These are phyloP conservation scores for Pristionchus exspectatus DNA, from an alignment of 2,888 invertebrate species.

Conservation along the genomic window DNA sequence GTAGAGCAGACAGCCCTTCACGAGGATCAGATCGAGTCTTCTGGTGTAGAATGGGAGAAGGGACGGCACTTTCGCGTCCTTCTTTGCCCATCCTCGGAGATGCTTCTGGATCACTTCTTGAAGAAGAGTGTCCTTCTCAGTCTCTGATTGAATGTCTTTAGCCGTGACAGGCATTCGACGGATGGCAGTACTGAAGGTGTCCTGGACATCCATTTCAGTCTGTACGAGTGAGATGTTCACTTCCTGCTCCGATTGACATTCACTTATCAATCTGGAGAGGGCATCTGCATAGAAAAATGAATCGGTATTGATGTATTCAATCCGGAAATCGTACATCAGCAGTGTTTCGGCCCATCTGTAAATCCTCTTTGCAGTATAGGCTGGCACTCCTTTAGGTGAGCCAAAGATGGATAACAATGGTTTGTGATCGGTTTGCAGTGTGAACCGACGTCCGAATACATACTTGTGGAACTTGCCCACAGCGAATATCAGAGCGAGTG, in stretches of 20 bases:
- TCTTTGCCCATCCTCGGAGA: neutral
- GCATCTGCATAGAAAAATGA: constrained; percentile 48
- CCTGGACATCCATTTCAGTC: neutral
- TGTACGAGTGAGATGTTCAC: constrained; percentile 30
- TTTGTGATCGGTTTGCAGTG: constrained; percentile 58
- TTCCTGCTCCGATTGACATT: constrained; percentile 44
- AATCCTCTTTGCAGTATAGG: constrained; percentile 39
- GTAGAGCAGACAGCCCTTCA: no score
- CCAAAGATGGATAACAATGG: constrained; percentile 60
- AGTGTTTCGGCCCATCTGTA: constrained; percentile 56
- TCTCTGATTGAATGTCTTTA: constrained; percentile 5
- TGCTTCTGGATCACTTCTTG: constrained; percentile 7
- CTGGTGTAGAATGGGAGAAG: no score
- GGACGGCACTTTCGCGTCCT: neutral
- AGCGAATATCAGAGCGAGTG: constrained; percentile 56
- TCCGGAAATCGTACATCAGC: constrained; percentile 53
- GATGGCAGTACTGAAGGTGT: neutral
- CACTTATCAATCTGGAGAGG: constrained; percentile 38
- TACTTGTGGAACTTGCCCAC: constrained; percentile 58
- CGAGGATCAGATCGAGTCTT: no score
- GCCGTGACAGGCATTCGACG: neutral
- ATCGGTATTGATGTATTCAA: constrained; percentile 54
- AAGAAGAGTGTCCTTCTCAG: constrained; percentile 25
- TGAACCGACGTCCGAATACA: constrained; percentile 57
- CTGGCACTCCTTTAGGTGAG: constrained; percentile 49